Percentiles rank a stretch among this genome's conserved stretches.
Evolutionary conservation across 2,888 invertebrate genomes (phyloP).

Genomic region (Philaethria dido): DNA sequence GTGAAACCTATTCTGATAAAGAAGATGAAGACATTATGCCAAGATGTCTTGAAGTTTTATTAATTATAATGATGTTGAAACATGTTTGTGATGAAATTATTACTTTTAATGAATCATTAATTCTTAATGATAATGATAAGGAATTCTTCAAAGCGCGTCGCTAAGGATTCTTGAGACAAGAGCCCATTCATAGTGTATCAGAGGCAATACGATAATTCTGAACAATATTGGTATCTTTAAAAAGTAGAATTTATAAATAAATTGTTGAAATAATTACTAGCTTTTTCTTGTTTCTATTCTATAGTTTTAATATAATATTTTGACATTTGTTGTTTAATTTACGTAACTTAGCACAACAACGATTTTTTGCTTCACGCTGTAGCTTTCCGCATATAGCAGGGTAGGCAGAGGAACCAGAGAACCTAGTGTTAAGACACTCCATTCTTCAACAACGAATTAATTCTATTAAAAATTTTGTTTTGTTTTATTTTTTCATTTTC

Average conservation of each 20-base stretch:
- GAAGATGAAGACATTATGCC: not conserved
- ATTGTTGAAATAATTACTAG: not conserved
- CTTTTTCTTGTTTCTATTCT: not conserved
- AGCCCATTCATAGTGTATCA: constrained; percentile 13
- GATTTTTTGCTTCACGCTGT: too few species aligned
- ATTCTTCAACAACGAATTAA: too few species aligned
- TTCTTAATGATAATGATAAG: constrained; percentile 21
- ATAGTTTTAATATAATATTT: not conserved
- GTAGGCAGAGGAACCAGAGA: too few species aligned
- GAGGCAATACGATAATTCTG: not conserved
- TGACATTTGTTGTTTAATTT: too few species aligned
- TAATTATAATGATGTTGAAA: constrained; percentile 7
- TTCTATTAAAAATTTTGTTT: too few species aligned
- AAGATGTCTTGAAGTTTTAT: constrained; percentile 4
- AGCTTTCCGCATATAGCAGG: too few species aligned
- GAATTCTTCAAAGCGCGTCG: constrained; percentile 8
- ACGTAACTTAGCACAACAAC: too few species aligned
- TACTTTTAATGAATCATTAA: not conserved
- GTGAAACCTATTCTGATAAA: not conserved
- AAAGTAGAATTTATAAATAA: not conserved
- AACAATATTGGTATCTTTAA: constrained; percentile 27
- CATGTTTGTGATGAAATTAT: not conserved
- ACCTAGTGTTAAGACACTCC: too few species aligned
- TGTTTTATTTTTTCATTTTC: too few species aligned
- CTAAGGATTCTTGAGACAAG: not conserved